Conservation (phyloP, 2,888 invertebrate genomes). For the Orchesellides sinensis region DNA sequence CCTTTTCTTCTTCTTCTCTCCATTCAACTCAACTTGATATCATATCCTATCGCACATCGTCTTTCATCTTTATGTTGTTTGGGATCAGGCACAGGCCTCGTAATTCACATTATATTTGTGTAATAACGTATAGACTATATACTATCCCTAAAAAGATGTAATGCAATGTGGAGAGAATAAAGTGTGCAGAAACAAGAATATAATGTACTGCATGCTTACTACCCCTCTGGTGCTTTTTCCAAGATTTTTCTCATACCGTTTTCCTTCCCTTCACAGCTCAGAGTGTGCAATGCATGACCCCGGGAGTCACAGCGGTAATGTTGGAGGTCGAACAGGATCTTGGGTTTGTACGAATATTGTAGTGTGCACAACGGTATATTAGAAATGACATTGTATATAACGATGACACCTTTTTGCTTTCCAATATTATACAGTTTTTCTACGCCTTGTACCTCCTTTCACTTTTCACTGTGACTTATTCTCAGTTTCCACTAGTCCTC, state of each 20-base stretch:
- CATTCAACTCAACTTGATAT: constrained; percentile 27
- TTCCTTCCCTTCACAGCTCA: not conserved
- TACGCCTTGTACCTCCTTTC: constrained; percentile 31
- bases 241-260: not conserved
- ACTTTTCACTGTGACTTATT: constrained; percentile 1
- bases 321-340: constrained; percentile 28
- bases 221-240: not conserved
- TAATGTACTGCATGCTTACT: not conserved
- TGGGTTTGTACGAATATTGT: no score
- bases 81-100: constrained; percentile 42
- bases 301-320: constrained; percentile 42
- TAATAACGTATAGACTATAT: no score
- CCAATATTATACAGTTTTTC: constrained; percentile 39
- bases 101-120: constrained; percentile 32
- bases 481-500: not conserved
- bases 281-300: constrained; percentile 35
- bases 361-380: not conserved
- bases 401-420: constrained; percentile 39
- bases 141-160: not conserved
- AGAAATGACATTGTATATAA: constrained; percentile 29
- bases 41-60: constrained; percentile 45
- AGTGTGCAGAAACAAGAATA: not conserved
- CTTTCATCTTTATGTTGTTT: constrained; percentile 50
- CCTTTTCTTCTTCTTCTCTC: constrained; percentile 2
- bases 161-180: constrained; percentile 8